phyloP scores from a whole-genome alignment of 2,888 invertebrate genomes.

The Diplolepis rosae region DNA sequence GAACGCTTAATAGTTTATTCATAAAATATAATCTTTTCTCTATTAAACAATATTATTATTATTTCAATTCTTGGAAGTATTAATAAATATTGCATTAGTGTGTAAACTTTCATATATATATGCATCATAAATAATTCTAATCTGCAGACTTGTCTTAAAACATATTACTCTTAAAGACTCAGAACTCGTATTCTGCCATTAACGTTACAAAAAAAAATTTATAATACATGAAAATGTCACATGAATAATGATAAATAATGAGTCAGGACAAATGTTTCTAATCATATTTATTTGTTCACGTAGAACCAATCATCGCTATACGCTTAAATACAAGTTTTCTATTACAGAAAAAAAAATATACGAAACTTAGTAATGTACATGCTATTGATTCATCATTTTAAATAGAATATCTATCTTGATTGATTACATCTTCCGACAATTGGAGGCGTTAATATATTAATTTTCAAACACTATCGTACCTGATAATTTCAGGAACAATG shows the following conservation, averaged over 20 bases:
- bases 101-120: too few relatives aligned
- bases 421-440: constrained; percentile 62
- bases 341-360: constrained; percentile 70
- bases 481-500: constrained; percentile 41
- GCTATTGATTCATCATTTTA: constrained; percentile 64
- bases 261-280: constrained; percentile 56
- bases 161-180: too few relatives aligned
- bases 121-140: too few relatives aligned
- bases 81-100: too few relatives aligned
- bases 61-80: too few relatives aligned
- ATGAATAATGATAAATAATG: not conserved
- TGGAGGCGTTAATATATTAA: constrained; percentile 67
- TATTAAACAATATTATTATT: too few relatives aligned
- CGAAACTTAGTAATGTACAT: constrained; percentile 70
- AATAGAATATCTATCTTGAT: constrained; percentile 62
- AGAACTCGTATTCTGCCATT: too few relatives aligned
- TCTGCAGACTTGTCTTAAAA: too few relatives aligned
- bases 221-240: too few relatives aligned
- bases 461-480: constrained; percentile 54
- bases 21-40: too few relatives aligned
- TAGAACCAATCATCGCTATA: constrained; percentile 69
- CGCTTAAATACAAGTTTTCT: constrained; percentile 71
- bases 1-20: too few relatives aligned
- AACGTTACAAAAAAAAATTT: too few relatives aligned
- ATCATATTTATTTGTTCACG: constrained; percentile 71